phyloP scores from a whole-genome alignment of 1,140 invertebrate genomes.

The Brachionus manjavacas region DNA sequence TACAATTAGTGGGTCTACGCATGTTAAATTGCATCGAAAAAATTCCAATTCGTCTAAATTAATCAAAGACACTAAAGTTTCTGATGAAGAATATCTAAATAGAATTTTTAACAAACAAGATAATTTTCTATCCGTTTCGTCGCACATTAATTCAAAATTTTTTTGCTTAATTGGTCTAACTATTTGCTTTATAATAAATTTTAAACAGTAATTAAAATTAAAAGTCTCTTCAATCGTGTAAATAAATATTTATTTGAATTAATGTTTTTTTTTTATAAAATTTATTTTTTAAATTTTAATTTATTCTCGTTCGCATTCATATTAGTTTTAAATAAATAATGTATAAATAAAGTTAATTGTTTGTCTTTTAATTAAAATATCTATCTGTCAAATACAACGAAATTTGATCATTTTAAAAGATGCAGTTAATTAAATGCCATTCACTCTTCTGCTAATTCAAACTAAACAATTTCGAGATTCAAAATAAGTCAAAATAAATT shows the following conservation, averaged over 20 bases:
- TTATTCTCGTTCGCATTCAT: background rate
- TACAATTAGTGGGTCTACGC: background rate
- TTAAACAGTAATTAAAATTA: background rate
- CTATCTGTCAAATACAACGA: background rate
- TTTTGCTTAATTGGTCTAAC: background rate
- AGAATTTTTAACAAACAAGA: background rate
- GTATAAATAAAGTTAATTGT: background rate
- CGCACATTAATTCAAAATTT: background rate
- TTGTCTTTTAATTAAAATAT: background rate
- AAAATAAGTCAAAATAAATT: too few relatives aligned
- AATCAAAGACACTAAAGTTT: background rate
- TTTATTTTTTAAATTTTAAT: slow-evolving; percentile 4
- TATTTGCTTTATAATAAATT: background rate
- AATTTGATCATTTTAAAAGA: background rate
- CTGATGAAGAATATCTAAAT: slow-evolving; percentile 15
- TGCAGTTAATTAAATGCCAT: background rate
- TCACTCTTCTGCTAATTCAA: background rate
- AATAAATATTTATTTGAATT: background rate
- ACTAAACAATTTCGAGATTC: background rate
- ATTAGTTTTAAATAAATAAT: background rate
- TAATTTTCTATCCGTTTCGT: background rate
- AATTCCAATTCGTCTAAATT: slow-evolving; percentile 27
- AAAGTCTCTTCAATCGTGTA: background rate
- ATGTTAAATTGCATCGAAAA: background rate
- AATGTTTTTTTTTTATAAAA: background rate